Percentiles rank a stretch among this genome's conserved stretches.
These are phyloP conservation scores for Lemur catta DNA, from an alignment of 2,797 vertebrate species.

Conservation along the genomic window DNA sequence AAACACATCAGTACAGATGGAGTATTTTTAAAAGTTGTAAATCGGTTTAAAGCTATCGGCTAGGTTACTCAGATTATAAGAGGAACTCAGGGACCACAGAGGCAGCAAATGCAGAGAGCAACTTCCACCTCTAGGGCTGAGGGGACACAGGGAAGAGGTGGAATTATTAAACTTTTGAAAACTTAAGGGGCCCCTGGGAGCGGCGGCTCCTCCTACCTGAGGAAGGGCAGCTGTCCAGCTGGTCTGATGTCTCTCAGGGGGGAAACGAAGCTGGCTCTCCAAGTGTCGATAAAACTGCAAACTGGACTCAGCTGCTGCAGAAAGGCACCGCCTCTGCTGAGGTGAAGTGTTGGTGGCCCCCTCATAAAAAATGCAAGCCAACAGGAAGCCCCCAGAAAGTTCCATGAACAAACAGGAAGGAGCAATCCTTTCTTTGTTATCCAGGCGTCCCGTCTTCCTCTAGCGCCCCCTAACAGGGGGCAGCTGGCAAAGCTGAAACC, in stretches of 20 bases:
- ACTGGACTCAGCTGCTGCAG: not conserved
- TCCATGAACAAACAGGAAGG: constrained; percentile 60
- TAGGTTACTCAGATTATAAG: not conserved
- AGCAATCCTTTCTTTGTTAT: not conserved
- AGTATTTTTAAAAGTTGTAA: not conserved
- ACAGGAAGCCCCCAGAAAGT: constrained; percentile 52
- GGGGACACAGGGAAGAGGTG: not conserved
- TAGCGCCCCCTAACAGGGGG: constrained; percentile 60
- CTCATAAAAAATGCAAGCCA: not conserved
- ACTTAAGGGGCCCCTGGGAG: not conserved
- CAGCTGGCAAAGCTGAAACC: not conserved
- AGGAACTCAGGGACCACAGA: not conserved
- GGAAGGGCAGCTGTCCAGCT: not conserved
- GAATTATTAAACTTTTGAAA: not conserved
- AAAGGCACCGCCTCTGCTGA: not conserved
- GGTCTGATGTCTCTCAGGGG: not conserved
- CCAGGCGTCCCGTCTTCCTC: not conserved
- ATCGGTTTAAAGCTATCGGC: not conserved
- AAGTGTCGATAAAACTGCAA: not conserved
- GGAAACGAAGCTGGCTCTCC: not conserved
- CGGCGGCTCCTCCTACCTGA: constrained; percentile 8
- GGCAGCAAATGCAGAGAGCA: not conserved
- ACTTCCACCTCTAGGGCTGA: not conserved
- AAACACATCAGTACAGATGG: not conserved
- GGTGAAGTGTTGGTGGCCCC: not conserved